A percentile compares a stretch with the other conserved stretches of the same genome.
phyloP scores from a whole-genome alignment of 2,113 vertebrate genomes.

The Pongo abelii region DNA sequence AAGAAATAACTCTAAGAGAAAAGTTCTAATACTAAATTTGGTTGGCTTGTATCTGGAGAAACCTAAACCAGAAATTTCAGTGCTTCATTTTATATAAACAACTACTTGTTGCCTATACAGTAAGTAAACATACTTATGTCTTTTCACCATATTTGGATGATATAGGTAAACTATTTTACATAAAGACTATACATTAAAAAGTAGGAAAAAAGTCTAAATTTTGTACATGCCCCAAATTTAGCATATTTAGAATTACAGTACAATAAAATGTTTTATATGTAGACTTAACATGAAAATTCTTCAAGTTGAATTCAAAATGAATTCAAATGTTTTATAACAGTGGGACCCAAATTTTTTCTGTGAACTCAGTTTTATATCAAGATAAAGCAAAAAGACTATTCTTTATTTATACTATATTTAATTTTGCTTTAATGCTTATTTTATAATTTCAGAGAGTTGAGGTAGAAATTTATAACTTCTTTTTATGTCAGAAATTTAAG shows the following conservation, averaged over 20 bases:
- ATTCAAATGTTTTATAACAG: background rate
- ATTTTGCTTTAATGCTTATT: background rate
- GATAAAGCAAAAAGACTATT: background rate
- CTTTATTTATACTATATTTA: background rate
- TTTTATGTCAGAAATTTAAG: background rate
- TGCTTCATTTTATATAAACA: background rate
- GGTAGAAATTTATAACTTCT: background rate
- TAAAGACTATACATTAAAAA: background rate
- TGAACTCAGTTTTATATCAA: background rate
- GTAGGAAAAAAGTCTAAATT: background rate
- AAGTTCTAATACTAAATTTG: background rate
- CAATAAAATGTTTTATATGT: background rate
- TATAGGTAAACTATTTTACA: background rate
- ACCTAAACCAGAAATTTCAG: background rate
- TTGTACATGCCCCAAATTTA: background rate
- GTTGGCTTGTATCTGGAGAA: background rate
- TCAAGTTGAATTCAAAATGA: background rate
- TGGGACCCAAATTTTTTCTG: background rate
- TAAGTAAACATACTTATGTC: background rate
- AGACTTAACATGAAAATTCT: background rate
- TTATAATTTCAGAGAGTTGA: background rate
- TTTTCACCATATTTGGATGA: background rate
- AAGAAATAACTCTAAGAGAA: background rate
- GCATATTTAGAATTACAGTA: conserved; percentile 12
- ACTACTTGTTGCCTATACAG: background rate